Percentiles rank a stretch among this genome's conserved stretches.
Conservation (phyloP, 2,888 invertebrate genomes). For the Diarsia rubi region DNA sequence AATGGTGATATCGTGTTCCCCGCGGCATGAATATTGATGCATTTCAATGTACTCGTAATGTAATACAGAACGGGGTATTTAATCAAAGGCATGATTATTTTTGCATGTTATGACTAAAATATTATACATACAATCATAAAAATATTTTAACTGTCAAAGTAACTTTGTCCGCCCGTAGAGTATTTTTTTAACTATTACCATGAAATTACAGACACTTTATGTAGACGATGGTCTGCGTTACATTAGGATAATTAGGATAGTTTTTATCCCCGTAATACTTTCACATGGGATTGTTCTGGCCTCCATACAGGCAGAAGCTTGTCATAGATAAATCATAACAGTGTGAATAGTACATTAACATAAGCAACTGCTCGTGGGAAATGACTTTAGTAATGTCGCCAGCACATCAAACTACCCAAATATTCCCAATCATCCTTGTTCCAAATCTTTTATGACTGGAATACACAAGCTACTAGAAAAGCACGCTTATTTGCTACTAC, state of each 20-base stretch:
- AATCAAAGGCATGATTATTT: background rate
- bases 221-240: background rate
- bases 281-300: background rate
- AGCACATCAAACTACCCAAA: no score
- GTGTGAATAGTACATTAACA: background rate
- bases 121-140: background rate
- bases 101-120: background rate
- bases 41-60: constrained; percentile 25
- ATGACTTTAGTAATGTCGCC: background rate
- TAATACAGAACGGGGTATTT: constrained; percentile 5
- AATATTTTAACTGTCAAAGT: background rate
- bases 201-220: no score
- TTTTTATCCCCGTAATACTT: background rate
- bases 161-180: background rate
- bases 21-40: constrained; percentile 53
- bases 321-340: background rate
- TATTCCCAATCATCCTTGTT: no score
- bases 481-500: no score
- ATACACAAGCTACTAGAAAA: no score
- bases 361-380: background rate
- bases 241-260: background rate
- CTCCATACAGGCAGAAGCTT: background rate
- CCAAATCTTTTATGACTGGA: no score
- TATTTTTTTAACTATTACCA: background rate
- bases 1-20: constrained; percentile 23